Percentiles rank a stretch among this genome's conserved stretches.
Evolutionary conservation across 2,888 invertebrate species (phyloP).

Genomic region (Panzeria rudis): DNA sequence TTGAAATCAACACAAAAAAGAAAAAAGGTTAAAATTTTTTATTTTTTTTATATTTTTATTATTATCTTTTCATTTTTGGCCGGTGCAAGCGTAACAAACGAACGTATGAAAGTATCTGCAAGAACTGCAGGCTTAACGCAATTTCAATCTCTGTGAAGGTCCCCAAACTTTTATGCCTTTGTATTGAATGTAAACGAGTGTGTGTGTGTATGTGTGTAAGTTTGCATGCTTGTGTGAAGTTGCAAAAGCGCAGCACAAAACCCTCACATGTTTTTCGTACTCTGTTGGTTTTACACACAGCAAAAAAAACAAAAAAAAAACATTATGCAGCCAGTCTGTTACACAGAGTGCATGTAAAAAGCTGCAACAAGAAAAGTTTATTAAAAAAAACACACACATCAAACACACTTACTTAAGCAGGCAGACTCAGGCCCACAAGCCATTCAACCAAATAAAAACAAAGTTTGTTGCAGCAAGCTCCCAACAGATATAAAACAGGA

Average conservation of each 20-base stretch:
- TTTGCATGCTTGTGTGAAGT: conserved; percentile 46
- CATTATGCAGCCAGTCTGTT: conserved; percentile 48
- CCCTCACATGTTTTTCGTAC: conserved; percentile 64
- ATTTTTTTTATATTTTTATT: conserved; percentile 46
- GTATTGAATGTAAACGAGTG: conserved; percentile 50
- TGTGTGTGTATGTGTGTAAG: conserved; percentile 57
- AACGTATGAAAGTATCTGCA: conserved; percentile 83
- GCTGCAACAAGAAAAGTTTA: conserved; percentile 38
- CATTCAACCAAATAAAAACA: conserved; percentile 11
- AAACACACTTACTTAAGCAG: conserved; percentile 14
- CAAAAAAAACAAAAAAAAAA: conserved; percentile 43
- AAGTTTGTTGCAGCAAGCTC: conserved; percentile 20
- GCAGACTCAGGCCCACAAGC: conserved; percentile 46
- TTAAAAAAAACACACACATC: neutral
- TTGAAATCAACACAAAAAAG: conserved; percentile 63
- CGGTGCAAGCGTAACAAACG: conserved; percentile 80
- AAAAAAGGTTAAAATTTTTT: conserved; percentile 65
- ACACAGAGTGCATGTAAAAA: conserved; percentile 60
- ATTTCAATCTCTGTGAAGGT: conserved; percentile 83
- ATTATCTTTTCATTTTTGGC: conserved; percentile 72
- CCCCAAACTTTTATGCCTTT: conserved; percentile 73
- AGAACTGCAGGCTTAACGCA: conserved; percentile 83
- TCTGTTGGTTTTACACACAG: conserved; percentile 48
- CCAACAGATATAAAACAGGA: conserved; percentile 39
- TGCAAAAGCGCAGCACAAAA: conserved; percentile 71